Evolutionary conservation across 2,113 vertebrate species (phyloP), one percentile per base, ranked within the genome.

Genomic region (Ascaphus truei): DNA sequence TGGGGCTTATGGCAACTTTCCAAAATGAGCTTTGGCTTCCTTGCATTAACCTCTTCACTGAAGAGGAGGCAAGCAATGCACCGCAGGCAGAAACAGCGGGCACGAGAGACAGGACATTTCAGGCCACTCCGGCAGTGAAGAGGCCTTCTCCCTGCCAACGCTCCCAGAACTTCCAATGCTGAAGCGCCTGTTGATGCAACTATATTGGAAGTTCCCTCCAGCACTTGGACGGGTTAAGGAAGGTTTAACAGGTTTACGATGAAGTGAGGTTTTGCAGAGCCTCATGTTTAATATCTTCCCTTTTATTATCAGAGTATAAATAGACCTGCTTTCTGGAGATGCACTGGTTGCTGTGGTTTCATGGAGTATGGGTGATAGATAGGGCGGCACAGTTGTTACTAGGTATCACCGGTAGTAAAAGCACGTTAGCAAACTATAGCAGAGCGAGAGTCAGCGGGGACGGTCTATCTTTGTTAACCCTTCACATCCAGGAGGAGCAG

Each of bases 271-370:
- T 39, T 41, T 51, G 45, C 66, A 68, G 66, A 50, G 39, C 22
- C 66, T 60, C 20, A 27, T 60, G 66, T 59, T 69, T 60, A 68
- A 36, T 50, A 22, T 68, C 43, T 51, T 60, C 22, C 26, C 20
- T 69, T 60, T 60, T 69, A 60, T 69, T 48, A 51, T 7, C 26
- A 18, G 55, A 11, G 11, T 60, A 69, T 51, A 69, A 60, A 68
- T 59, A 68, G 53, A 23, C 36, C 1, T 3, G n/a, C 31, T 50
- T 59, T 26, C 15, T 20, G 20, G 5, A 9, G 18, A 20, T 23
- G 9, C 43, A 39, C 22, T 30, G 13, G 18, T 13, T 16, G 30
- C 20, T 58, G 18, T 30, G 27, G 25, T 30, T 29, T 27, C 36
- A 31, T 31, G 18, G 41, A 25, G 20, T 22, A 27, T 16, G 53